Base-by-base conservation (phyloP, 2,113 vertebrate genomes). In the Leucoraja erinaceus region DNA sequence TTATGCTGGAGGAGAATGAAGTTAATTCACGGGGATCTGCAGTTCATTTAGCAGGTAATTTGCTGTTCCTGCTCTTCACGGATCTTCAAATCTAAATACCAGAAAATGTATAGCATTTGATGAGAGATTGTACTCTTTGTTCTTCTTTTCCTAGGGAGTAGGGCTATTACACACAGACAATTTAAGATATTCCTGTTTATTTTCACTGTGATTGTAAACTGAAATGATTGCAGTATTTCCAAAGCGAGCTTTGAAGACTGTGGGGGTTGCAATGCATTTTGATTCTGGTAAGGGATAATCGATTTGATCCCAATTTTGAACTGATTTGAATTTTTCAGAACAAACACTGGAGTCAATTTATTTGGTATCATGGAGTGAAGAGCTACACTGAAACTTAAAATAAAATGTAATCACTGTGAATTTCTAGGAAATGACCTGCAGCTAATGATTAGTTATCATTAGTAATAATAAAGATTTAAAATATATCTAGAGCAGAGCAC, bases 301-400 rank as follows among this genome's bases (percentile, higher is more conserved):
- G n/a, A 59, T 63, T 63, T 61, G 28, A 61, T 63, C 83, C 56
- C 10, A 16, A n/a, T 31, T 61, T 84, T 86, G 28, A n/a, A 59
- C 4, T 63, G 56, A n/a, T 10, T 59, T 84, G 54, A 59, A 84
- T 28, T 1, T 84, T 22, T 59, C 54, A 84, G 0, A 59, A 61
- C 25, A 84, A 63, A 61, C 28, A n/a, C 12, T 1, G 18, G 83
- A 31, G 16, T 86, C 56, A 86, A 63, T 63, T 3, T 61, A 5
- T n/a, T 61, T 61, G 28, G 56, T 63, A 12, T 86, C 56, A 86
- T 59, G 54, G 25, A 12, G 5, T 86, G 83, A 86, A 61, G 11
- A 54, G 56, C 63, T 59, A 31, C n/a, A 86, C 5, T 86, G 83
- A 86, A 61, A 86, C 61, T 86, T 61, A 86, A 54, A 86, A 86